Conservation (phyloP, 2,113 vertebrate genomes). For the Motacilla tschutschensis region DNA sequence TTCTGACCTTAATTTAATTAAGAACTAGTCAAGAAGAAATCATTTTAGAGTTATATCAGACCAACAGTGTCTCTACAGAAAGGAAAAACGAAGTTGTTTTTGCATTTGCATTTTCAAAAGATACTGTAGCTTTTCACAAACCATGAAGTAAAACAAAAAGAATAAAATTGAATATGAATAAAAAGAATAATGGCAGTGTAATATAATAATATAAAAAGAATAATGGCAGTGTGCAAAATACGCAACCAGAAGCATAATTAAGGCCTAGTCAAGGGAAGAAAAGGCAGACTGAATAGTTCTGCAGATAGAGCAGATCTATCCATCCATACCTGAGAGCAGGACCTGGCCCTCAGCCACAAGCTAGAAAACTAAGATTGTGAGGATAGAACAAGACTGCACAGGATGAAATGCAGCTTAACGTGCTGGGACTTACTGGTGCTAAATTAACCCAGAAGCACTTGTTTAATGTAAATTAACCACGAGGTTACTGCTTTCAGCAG, state of each 20-base stretch:
- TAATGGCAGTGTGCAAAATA: background rate
- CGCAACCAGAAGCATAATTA: background rate
- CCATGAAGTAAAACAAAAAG: background rate
- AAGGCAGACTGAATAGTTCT: background rate
- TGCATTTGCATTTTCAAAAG: background rate
- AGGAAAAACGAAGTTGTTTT: background rate
- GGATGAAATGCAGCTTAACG: fast-evolving
- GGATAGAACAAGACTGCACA: background rate
- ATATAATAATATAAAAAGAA: background rate
- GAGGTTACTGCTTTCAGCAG: background rate
- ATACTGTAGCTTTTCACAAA: background rate
- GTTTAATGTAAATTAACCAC: background rate
- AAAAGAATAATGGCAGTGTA: too few relatives aligned
- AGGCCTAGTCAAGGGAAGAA: background rate
- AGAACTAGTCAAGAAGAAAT: background rate
- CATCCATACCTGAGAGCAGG: background rate
- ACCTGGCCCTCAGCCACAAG: background rate
- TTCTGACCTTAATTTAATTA: background rate
- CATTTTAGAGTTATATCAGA: background rate
- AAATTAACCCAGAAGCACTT: background rate
- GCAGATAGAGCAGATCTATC: background rate
- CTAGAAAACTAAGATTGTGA: fast-evolving
- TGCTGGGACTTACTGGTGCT: background rate
- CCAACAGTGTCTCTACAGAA: background rate
- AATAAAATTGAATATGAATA: background rate